These are phyloP conservation scores for Myrmecophaga tridactyla DNA, from an alignment of 2,113 vertebrate species.

Conservation along the genomic window DNA sequence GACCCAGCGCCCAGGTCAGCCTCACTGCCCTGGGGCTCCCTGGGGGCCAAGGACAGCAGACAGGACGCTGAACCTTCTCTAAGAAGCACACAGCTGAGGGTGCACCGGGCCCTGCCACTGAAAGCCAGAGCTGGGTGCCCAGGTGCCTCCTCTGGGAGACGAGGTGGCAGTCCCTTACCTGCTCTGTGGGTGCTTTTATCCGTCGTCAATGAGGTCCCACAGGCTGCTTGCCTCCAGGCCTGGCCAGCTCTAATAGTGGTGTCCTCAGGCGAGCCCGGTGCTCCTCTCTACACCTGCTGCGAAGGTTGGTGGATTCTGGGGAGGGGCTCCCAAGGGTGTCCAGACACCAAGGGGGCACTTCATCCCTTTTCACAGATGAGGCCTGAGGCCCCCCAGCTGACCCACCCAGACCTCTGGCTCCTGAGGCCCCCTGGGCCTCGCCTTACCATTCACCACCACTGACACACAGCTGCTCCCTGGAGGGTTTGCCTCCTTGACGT, in stretches of 20 bases:
- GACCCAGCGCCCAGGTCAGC: background rate
- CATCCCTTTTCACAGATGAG: background rate
- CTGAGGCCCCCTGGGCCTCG: background rate
- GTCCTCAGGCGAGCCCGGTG: no score
- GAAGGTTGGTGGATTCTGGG: background rate
- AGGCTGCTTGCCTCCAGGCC: no score
- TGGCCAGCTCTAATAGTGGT: no score
- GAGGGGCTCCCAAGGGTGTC: background rate
- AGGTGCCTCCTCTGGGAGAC: no score
- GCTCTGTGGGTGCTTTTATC: no score
- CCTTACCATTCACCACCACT: background rate
- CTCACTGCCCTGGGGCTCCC: background rate
- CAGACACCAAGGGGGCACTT: accelerated
- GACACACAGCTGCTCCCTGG: background rate
- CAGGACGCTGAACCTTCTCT: background rate
- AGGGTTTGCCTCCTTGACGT: background rate
- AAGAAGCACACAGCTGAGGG: background rate
- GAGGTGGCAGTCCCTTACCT: no score
- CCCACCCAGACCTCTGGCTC: background rate
- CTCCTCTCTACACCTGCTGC: no score
- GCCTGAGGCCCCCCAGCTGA: background rate
- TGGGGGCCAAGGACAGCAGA: background rate
- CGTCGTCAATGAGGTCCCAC: no score
- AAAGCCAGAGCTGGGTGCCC: no score
- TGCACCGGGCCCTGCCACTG: no score